Evolutionary conservation across 2,888 invertebrate species (phyloP).

Genomic region (Parasteatoda lunata): DNA sequence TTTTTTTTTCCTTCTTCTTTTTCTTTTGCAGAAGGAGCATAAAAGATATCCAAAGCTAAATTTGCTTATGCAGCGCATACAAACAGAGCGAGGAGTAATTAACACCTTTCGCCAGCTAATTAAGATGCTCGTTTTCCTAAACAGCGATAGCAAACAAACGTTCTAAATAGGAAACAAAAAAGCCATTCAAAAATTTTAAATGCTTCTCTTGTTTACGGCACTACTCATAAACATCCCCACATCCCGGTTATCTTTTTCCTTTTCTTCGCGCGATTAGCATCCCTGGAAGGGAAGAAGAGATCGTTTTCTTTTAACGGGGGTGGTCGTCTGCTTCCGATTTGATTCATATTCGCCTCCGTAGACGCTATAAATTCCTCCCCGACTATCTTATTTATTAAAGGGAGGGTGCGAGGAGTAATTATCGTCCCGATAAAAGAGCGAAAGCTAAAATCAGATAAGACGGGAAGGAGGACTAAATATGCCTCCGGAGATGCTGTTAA

Average conservation of each 20-base stretch:
- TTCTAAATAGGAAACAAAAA: constrained; percentile 14
- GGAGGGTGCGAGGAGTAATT: constrained; percentile 26
- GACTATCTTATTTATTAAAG: constrained; percentile 65
- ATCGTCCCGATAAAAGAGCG: constrained; percentile 27
- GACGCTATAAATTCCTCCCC: constrained; percentile 32
- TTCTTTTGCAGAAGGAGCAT: neutral
- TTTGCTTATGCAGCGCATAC: no score
- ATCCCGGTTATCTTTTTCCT: neutral
- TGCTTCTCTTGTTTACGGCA: constrained; percentile 54
- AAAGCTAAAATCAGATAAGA: neutral
- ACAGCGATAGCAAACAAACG: neutral
- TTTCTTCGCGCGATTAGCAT: constrained; percentile 1
- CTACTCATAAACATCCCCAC: constrained; percentile 34
- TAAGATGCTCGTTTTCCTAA: constrained; percentile 8
- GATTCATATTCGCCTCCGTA: constrained; percentile 36
- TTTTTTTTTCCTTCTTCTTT: neutral
- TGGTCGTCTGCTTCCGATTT: constrained; percentile 10
- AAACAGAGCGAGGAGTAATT: constrained; percentile 7
- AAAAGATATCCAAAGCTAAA: neutral
- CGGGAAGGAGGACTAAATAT: constrained; percentile 17
- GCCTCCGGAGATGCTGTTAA: constrained; percentile 62
- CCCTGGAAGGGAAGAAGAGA: neutral
- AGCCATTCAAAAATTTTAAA: constrained; percentile 58
- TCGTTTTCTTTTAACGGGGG: constrained; percentile 4
- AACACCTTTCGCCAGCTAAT: constrained; percentile 29